These are phyloP conservation scores for Mylabris phalerata DNA, from an alignment of 1,140 invertebrate species.

Conservation along the genomic window DNA sequence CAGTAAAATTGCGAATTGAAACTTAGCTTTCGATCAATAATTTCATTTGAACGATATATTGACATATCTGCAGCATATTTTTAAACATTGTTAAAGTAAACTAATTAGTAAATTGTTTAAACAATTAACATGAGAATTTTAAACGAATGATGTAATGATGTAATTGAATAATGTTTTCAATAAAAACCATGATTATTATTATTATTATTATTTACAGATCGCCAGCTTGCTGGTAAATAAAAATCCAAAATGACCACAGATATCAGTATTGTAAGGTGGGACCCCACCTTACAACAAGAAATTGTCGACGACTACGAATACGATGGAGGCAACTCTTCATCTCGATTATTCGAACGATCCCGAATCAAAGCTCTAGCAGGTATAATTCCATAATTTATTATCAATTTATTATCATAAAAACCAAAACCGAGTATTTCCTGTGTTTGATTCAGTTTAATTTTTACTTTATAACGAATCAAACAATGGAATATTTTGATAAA, in stretches of 20 bases:
- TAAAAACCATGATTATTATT: too few species aligned
- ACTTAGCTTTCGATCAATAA: too few species aligned
- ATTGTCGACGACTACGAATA: conserved; percentile 96
- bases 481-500: conserved; percentile 47
- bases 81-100: too few species aligned
- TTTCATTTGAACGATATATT: too few species aligned
- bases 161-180: too few species aligned
- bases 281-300: conserved; percentile 80
- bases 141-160: too few species aligned
- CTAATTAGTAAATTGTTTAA: too few species aligned
- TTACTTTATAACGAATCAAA: too few species aligned
- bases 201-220: too few species aligned
- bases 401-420: neutral
- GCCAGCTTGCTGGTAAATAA: conserved; percentile 29
- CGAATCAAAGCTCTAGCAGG: conserved; percentile 97
- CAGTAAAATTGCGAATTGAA: too few species aligned
- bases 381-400: conserved; percentile 43
- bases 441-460: neutral
- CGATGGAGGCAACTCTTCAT: conserved; percentile 97
- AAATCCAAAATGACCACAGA: conserved; percentile 81
- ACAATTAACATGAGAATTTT: too few species aligned
- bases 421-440: conserved; percentile 12
- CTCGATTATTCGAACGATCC: conserved; percentile 95
- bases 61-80: too few species aligned
- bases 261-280: conserved; percentile 92